phyloP scores from a whole-genome alignment of 2,888 invertebrate genomes.

The Mesorhabditis spiculigera region DNA sequence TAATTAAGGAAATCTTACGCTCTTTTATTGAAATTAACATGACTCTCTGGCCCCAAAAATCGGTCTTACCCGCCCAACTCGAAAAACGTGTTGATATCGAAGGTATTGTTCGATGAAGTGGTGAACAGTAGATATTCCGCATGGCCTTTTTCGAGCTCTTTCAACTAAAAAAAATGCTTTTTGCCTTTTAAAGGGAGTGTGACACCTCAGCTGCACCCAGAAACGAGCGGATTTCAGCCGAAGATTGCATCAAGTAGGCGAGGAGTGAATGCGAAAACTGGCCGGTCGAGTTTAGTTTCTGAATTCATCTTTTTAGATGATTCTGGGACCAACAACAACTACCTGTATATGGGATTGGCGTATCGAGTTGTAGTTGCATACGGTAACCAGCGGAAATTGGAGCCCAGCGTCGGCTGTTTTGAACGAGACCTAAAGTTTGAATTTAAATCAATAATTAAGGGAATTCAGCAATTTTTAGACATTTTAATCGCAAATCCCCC shows the following conservation, averaged over 20 bases:
- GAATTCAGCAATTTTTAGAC: no score
- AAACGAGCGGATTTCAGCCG: not conserved
- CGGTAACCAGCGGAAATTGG: not conserved
- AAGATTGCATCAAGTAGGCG: not conserved
- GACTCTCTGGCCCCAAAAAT: not conserved
- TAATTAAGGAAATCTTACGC: no score
- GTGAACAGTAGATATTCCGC: not conserved
- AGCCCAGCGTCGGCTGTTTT: not conserved
- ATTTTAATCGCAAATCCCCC: no score
- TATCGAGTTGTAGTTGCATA: constrained; percentile 4
- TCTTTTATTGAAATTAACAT: no score
- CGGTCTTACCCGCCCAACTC: not conserved
- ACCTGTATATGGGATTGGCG: not conserved
- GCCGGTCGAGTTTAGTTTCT: not conserved
- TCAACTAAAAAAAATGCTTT: not conserved
- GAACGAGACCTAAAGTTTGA: not conserved
- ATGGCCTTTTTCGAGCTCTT: constrained; percentile 4
- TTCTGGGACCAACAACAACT: no score
- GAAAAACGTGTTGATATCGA: constrained; percentile 1
- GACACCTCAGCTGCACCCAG: not conserved
- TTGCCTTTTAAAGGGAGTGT: not conserved
- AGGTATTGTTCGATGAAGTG: not conserved
- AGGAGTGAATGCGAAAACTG: not conserved
- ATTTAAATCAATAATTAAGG: no score
- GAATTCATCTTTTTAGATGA: not conserved